Percentiles rank a stretch among this genome's conserved stretches.
These are phyloP conservation scores for Chionoecetes opilio DNA, from an alignment of 1,140 invertebrate species.

Conservation along the genomic window DNA sequence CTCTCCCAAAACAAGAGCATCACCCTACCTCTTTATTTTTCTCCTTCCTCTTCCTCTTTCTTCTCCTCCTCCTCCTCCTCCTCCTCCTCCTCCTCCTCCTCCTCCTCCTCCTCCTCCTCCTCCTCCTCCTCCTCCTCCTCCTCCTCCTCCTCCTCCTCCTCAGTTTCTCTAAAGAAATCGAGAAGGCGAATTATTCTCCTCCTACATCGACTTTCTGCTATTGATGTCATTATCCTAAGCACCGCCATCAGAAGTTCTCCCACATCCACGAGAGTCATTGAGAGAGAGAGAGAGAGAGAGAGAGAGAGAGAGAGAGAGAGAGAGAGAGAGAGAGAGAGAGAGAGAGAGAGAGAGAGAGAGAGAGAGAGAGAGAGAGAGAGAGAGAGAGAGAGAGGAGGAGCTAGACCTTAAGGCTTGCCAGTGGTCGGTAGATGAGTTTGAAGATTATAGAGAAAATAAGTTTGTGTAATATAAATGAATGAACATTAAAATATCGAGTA, in stretches of 20 bases:
- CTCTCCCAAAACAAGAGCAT: background rate
- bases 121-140: slow-evolving; percentile 14
- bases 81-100: background rate
- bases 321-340: background rate
- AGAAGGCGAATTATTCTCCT: background rate
- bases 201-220: background rate
- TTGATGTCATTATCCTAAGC: background rate
- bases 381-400: slow-evolving; percentile 19
- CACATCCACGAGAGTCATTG: background rate
- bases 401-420: too few relatives aligned
- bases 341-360: slow-evolving; percentile 3
- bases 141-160: background rate
- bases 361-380: slow-evolving; percentile 43
- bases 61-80: background rate
- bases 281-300: background rate
- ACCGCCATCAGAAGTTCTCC: slow-evolving; percentile 2
- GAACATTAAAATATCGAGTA: too few relatives aligned
- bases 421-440: too few relatives aligned
- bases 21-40: background rate
- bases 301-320: slow-evolving; percentile 7
- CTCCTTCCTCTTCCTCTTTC: background rate
- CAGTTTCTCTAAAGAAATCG: background rate
- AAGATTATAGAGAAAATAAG: too few relatives aligned
- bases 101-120: slow-evolving; percentile 12
- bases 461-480: too few relatives aligned